phyloP scores from a whole-genome alignment of 2,797 vertebrate species.

The Enteromius viviparus region DNA sequence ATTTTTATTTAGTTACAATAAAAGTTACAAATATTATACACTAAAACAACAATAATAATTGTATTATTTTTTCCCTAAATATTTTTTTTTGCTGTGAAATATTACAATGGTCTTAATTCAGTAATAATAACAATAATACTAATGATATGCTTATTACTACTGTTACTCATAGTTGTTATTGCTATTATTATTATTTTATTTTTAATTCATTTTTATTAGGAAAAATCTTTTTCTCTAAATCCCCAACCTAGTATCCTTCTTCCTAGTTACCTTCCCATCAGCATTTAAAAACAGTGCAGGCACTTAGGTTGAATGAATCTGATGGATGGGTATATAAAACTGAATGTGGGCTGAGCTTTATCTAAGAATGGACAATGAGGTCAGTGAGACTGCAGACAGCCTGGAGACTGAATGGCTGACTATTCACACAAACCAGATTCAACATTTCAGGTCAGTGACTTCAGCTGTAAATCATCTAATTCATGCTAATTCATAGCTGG shows the following conservation, averaged over 20 bases:
- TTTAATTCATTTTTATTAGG: neutral
- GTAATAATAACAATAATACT: too few species aligned
- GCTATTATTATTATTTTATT: neutral
- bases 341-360: constrained; percentile 29
- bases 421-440: constrained; percentile 38
- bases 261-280: neutral
- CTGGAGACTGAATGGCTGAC: constrained; percentile 42
- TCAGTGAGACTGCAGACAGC: constrained; percentile 30
- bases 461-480: constrained; percentile 29
- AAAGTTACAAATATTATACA: neutral
- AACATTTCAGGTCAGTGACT: constrained; percentile 41
- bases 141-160: neutral
- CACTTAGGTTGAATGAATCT: constrained; percentile 17
- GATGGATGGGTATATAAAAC: constrained; percentile 22
- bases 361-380: constrained; percentile 40
- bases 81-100: neutral
- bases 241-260: neutral
- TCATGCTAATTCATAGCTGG: constrained; percentile 29
- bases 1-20: neutral
- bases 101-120: neutral
- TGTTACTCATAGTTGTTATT: neutral
- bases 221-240: neutral
- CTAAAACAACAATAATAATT: neutral
- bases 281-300: neutral
- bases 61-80: neutral